Base-by-base conservation (phyloP, 2,797 vertebrate genomes). In the Rhinella marina region DNA sequence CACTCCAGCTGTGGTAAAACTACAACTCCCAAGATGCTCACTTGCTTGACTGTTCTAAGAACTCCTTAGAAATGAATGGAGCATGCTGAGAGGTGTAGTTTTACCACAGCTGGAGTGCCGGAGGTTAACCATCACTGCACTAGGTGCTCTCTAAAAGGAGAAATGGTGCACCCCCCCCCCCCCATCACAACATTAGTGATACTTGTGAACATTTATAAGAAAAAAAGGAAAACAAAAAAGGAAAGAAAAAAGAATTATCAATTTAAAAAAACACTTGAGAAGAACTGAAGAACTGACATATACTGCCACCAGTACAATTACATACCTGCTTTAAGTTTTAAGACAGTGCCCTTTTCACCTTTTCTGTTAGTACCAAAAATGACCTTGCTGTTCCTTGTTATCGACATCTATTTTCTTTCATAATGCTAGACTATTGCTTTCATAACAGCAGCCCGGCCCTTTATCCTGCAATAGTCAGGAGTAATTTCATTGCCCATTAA, bases 401-500 rank as follows among this genome's bases (percentile, higher is more conserved):
- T 76, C 41, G 23, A 76, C 41, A 23, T 76, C 48, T 76, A 76
- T 76, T 76, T 76, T 76, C 4, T 14, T n/a, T 76, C 10, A 76
- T 76, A n/a, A 76, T n/a, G 6, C 73, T 52, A 19, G 11, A n/a
- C 29, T 48, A 81, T n/a, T 81, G 29, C 25, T 64, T 85, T 77
- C 32, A 62, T 13, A 41, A 62, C 72, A 64, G 52, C 25, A 77
- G 57, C 50, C 48, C 21, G 29, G 68, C 29, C 68, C 52, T 59
- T 56, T 77, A 61, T 77, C 59, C 32, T 48, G 57, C 75, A 25
- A 80, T 70, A 79, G 75, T 19, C 64, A 70, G 50, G 62, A 86
- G 62, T 50, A 79, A 86, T 86, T 80, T 86, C 64, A 86, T 80
- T 86, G 85, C 78, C 86, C 57, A 59, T 88, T 84, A 82, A 82